These are phyloP conservation scores for Caenorhabditis tropicalis DNA, from an alignment of 1,140 invertebrate genomes.

Conservation along the genomic window DNA sequence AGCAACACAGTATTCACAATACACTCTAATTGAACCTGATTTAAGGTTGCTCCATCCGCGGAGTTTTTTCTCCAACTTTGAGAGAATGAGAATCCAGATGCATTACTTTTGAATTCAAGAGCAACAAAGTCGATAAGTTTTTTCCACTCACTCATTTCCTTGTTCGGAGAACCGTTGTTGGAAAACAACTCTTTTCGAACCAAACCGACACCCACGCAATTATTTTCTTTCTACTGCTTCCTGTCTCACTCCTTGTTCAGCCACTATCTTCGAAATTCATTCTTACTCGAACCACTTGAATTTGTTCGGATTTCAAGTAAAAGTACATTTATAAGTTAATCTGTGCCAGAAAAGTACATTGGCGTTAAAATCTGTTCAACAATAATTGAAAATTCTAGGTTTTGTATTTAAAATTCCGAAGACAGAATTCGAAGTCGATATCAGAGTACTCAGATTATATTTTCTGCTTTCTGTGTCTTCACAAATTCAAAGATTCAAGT, in stretches of 20 bases:
- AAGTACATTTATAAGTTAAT: neutral
- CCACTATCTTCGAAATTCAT: neutral
- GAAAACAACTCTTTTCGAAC: slow-evolving; percentile 20
- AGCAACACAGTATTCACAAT: no score
- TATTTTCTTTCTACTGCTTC: slow-evolving; percentile 2
- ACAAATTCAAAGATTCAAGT: no score
- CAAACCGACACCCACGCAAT: slow-evolving; percentile 7
- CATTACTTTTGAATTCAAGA: neutral
- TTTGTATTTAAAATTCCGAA: neutral
- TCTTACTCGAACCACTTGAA: neutral
- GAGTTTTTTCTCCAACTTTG: no score
- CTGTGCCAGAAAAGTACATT: neutral
- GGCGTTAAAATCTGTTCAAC: neutral
- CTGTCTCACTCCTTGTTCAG: neutral
- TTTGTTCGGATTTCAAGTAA: neutral
- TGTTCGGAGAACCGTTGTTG: neutral
- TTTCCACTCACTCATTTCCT: neutral
- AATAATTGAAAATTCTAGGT: neutral
- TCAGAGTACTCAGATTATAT: neutral
- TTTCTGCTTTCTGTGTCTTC: neutral
- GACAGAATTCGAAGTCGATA: neutral
- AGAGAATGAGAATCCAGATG: no score
- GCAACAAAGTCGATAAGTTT: neutral
- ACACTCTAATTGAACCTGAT: no score
- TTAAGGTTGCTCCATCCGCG: no score